Evolutionary conservation across 1,140 invertebrate genomes (phyloP).

Genomic region (Maconellicoccus hirsutus): DNA sequence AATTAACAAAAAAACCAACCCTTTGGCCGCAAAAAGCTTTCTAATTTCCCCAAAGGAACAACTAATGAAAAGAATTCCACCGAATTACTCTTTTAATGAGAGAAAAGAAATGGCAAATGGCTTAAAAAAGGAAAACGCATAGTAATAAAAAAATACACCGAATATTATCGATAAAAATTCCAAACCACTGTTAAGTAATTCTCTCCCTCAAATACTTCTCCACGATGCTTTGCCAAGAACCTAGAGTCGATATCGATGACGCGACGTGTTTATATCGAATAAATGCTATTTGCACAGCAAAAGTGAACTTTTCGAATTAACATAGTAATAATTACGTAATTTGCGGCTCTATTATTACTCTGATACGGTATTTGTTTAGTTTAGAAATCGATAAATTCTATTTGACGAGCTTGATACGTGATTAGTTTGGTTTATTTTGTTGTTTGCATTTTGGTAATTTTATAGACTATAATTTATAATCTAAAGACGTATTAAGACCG

Average conservation of each 20-base stretch:
- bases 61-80: not conserved
- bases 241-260: not conserved
- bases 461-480: conserved; percentile 1
- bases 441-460: conserved; percentile 1
- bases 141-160: too few relatives aligned
- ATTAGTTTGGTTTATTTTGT: not conserved
- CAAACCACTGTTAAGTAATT: too few relatives aligned
- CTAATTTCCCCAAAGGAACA: not conserved
- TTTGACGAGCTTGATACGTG: not conserved
- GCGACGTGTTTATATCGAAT: not conserved
- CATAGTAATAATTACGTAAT: not conserved
- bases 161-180: too few relatives aligned
- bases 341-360: not conserved
- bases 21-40: not conserved
- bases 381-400: not conserved
- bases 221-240: too few relatives aligned
- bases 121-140: too few relatives aligned
- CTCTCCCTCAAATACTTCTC: too few relatives aligned
- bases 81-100: not conserved
- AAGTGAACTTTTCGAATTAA: not conserved
- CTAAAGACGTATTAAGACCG: not conserved
- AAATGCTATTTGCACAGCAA: not conserved
- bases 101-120: not conserved
- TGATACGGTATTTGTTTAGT: not conserved
- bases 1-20: not conserved